phyloP scores from a whole-genome alignment of 1,140 invertebrate species.

The Octopus bimaculoides region DNA sequence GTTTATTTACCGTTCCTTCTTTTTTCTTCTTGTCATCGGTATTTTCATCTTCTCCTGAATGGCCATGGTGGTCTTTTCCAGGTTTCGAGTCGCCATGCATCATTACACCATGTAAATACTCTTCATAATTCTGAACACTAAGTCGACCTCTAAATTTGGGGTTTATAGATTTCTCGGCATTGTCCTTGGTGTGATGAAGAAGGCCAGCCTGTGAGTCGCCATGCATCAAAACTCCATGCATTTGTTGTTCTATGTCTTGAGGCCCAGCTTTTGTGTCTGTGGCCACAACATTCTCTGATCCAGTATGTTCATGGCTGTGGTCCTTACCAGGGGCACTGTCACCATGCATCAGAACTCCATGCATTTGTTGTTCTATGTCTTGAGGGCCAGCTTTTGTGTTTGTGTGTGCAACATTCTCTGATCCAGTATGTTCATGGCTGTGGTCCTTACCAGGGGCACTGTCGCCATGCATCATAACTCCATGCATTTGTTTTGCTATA shows the following conservation, averaged over 20 bases:
- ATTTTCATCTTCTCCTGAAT: background rate
- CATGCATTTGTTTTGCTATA: slow-evolving; percentile 24
- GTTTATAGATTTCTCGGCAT: background rate
- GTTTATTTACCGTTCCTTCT: background rate
- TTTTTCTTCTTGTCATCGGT: background rate
- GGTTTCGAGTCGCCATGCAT: slow-evolving; percentile 25
- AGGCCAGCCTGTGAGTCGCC: slow-evolving; percentile 24
- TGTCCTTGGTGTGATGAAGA: slow-evolving; percentile 14
- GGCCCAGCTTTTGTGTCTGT: slow-evolving; percentile 9
- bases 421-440: slow-evolving; percentile 24
- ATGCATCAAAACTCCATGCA: slow-evolving; percentile 42
- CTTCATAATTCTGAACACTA: slow-evolving; percentile 18
- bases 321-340: slow-evolving; percentile 25
- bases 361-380: slow-evolving; percentile 14
- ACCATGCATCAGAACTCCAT: slow-evolving; percentile 41
- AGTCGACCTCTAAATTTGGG: background rate
- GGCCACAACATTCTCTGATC: background rate
- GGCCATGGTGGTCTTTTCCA: background rate
- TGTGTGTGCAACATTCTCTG: slow-evolving; percentile 15
- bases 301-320: slow-evolving; percentile 22
- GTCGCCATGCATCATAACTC: slow-evolving; percentile 41
- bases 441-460: slow-evolving; percentile 27
- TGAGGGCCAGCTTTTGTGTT: background rate
- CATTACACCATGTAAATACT: slow-evolving; percentile 24
- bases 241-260: slow-evolving; percentile 22